Base-by-base conservation (phyloP, 1,140 invertebrate genomes). In the Orius insidiosus region DNA sequence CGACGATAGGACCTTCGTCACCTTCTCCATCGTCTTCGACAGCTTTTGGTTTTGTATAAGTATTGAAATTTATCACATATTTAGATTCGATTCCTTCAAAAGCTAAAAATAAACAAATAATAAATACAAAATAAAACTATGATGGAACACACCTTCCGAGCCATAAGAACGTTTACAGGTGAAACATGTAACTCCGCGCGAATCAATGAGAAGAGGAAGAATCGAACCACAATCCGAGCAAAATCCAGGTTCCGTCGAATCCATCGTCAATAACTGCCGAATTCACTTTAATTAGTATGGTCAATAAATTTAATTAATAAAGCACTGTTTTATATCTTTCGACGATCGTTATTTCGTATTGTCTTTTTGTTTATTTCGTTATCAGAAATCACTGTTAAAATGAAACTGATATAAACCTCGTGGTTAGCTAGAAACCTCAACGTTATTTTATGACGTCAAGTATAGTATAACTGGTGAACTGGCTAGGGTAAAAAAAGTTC, bases 171-270 rank as follows among this genome's bases (percentile, higher is more conserved):
- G 63, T 49, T 68, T 64, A 56, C 84, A 87, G 4, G 68, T 63
- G 49, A 71, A 74, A 63, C 85, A 89, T 1, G 53, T 60, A 0
- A 87, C 68, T 39, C 62, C 62, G 14, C 69, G 69, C 14, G 50
- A 63, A 3, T 63, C 56, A 13, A 60, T 56, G 2, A 80, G 63
- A 0, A 75, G 56, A 0, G 85, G 83, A 33, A 89, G 63, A 58
- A 90, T 78, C 1, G 80, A 72, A 9, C 85, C 86, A 65, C 85
- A 90, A 41, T 73, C 66, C 0, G 74, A 64, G 61, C 85, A 89
- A 66, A 89, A 89, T n/a, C 83, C 79, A 32, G 48, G 45, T 37
- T 47, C 49, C 16, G 24, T 24, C 24, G 24, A 24, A 24, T 24
- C 7, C 24, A 24, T 24, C 24, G 3, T 24, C 24, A 24, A 24